Base-by-base conservation (phyloP, 2,888 invertebrate genomes). In the Odontocerum albicorne region DNA sequence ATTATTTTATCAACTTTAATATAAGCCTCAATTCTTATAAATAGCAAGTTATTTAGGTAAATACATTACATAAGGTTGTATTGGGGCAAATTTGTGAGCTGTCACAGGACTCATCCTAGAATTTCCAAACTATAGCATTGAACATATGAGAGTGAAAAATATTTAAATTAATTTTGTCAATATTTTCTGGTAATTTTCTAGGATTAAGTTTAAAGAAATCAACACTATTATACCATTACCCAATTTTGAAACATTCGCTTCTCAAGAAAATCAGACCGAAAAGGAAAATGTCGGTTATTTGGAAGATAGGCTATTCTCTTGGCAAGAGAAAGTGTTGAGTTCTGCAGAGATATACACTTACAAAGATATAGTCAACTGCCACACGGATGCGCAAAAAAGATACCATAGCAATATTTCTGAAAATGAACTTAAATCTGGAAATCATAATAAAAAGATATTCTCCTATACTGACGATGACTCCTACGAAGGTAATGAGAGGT, bases 251-350 rank as follows among this genome's bases (percentile, higher is more conserved):
- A 71, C 47, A n/a, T 57, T 57, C 16, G 44, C 39, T 20, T 47
- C 36, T 3, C 27, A 40, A 16, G 39, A 45, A 3, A 33, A 12
- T 15, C 40, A 40, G n/a, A 13, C 13, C 3, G 49, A 55, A 31
- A 63, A 61, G 47, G 62, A 66, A 52, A 49, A 62, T 2, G 53
- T 56, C 22, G 59, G 61, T 16, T 63, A 62, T 31, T 50, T 64
- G 1, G 68, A 62, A 51, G 73, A 74, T 62, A 68, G 73, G 53
- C 65, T 61, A 35, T 83, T 90, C 60, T 68, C 70, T 62, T 90
- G 90, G 90, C 90, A 90, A 67, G 80, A 88, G 65, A 90, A 90
- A 71, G 68, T 79, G 1, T 84, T 88, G 54, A 84, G 85, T 60
- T 70, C 72, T 6, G 72, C 71, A 63, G 88, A 90, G 67, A 65